phyloP scores from a whole-genome alignment of 2,888 invertebrate genomes.

The Clepsis dumicolana region DNA sequence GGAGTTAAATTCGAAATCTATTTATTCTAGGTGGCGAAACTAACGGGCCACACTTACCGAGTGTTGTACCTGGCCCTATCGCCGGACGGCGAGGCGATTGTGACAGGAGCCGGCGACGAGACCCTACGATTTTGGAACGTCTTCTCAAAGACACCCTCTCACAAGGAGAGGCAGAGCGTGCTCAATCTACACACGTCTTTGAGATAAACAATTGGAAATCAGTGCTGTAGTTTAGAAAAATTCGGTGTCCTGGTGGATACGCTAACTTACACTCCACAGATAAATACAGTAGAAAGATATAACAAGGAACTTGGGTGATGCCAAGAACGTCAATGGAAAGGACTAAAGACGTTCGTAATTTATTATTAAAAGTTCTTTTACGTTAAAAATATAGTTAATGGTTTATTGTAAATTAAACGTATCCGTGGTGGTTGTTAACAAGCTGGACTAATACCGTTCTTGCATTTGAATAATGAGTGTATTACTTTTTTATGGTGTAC shows the following conservation, averaged over 20 bases:
- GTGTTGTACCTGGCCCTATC: conserved; percentile 98
- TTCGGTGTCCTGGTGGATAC: neutral
- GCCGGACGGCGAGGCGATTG: conserved; percentile 99
- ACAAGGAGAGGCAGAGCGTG: conserved; percentile 97
- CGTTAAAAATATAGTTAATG: too few species aligned
- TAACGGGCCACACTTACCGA: conserved; percentile 98
- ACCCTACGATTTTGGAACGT: conserved; percentile 99
- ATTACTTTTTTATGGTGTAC: conserved; percentile 36
- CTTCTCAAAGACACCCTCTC: conserved; percentile 98
- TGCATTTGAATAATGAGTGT: conserved; percentile 19
- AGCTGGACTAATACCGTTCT: conserved; percentile 32
- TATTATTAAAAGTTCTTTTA: neutral
- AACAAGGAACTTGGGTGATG: conserved; percentile 1
- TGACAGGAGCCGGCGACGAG: conserved; percentile 99
- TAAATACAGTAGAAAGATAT: neutral
- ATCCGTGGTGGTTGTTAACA: conserved; percentile 9
- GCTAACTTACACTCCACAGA: neutral
- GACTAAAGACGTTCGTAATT: conserved; percentile 3
- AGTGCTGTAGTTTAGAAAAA: neutral
- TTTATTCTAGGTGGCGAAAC: conserved; percentile 93
- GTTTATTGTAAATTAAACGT: conserved; percentile 17
- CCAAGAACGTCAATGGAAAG: neutral
- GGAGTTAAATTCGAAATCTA: neutral
- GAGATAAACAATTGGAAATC: conserved; percentile 64
- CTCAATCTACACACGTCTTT: conserved; percentile 95